These are phyloP conservation scores for Scartelaos histophorus DNA, from an alignment of 2,113 vertebrate genomes.

Conservation along the genomic window DNA sequence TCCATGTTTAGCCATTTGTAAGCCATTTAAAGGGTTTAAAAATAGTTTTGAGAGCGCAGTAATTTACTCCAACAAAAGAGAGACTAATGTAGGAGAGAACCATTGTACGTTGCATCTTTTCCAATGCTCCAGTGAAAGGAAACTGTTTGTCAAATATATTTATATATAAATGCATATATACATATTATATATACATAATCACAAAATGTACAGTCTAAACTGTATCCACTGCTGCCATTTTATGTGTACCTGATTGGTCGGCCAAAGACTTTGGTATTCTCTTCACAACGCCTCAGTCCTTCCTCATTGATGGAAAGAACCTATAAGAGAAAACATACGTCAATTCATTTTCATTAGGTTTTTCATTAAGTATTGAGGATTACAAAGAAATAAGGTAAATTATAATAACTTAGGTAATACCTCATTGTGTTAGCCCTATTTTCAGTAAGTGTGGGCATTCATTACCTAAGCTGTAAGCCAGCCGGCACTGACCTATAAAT, in stretches of 20 bases:
- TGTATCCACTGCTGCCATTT: not conserved
- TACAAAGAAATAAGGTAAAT: too few species aligned
- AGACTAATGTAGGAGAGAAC: too few species aligned
- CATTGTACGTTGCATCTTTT: too few species aligned
- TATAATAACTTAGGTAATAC: not conserved
- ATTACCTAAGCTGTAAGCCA: slow-evolving; percentile 38
- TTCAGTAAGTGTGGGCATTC: not conserved
- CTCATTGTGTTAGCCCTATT: slow-evolving; percentile 21
- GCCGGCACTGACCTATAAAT: slow-evolving; percentile 19
- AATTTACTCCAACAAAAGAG: too few species aligned
- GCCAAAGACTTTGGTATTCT: slow-evolving; percentile 94
- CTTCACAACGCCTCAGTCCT: slow-evolving; percentile 90
- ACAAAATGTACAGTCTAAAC: not conserved
- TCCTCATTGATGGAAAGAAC: slow-evolving; percentile 97
- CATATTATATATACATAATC: too few species aligned
- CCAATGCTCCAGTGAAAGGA: too few species aligned
- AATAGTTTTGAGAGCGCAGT: not conserved
- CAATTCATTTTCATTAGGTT: not conserved
- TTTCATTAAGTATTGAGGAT: not conserved
- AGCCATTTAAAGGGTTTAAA: not conserved
- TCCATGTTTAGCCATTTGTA: not conserved
- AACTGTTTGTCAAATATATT: too few species aligned
- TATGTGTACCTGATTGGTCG: slow-evolving; percentile 89
- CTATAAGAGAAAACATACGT: slow-evolving; percentile 58
- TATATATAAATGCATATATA: too few species aligned